Percentiles rank a stretch among this genome's conserved stretches.
These are phyloP conservation scores for Tubulanus polymorphus DNA, from an alignment of 2,888 invertebrate species.

Conservation along the genomic window DNA sequence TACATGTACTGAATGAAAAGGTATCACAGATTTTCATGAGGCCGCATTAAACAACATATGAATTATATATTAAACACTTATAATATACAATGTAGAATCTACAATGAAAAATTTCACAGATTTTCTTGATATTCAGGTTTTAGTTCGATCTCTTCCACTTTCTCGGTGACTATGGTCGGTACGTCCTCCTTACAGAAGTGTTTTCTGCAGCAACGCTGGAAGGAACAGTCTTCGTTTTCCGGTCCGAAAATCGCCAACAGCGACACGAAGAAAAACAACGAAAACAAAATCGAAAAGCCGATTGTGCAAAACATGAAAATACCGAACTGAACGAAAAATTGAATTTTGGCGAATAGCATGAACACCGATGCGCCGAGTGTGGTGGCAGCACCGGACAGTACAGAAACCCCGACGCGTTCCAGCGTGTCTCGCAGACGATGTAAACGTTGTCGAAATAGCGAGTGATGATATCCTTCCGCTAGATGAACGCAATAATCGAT, in stretches of 20 bases:
- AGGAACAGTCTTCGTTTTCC: conserved; percentile 19
- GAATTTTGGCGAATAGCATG: conserved; percentile 35
- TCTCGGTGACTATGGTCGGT: too few species aligned
- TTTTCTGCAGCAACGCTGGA: conserved; percentile 13
- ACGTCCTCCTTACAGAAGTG: too few species aligned
- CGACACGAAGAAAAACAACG: conserved; percentile 33
- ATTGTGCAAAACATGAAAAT: conserved; percentile 42
- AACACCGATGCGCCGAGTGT: conserved; percentile 39
- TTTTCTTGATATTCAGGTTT: too few species aligned
- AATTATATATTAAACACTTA: too few species aligned
- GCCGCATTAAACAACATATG: too few species aligned
- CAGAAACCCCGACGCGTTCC: conserved; percentile 34
- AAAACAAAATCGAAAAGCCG: conserved; percentile 35
- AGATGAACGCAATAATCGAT: conserved; percentile 37
- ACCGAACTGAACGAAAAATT: conserved; percentile 42
- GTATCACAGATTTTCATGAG: too few species aligned
- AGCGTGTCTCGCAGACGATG: conserved; percentile 29
- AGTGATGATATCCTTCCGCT: conserved; percentile 32
- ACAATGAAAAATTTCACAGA: too few species aligned
- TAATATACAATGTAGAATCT: too few species aligned
- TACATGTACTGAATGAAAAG: too few species aligned
- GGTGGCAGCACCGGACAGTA: conserved; percentile 40
- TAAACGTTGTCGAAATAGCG: conserved; percentile 22
- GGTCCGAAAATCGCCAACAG: conserved; percentile 35
- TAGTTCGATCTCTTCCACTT: too few species aligned